Percentiles rank a stretch among this genome's conserved stretches.
Conservation (phyloP, 2,797 vertebrate species). For the Cercopithecus hamlyni region DNA sequence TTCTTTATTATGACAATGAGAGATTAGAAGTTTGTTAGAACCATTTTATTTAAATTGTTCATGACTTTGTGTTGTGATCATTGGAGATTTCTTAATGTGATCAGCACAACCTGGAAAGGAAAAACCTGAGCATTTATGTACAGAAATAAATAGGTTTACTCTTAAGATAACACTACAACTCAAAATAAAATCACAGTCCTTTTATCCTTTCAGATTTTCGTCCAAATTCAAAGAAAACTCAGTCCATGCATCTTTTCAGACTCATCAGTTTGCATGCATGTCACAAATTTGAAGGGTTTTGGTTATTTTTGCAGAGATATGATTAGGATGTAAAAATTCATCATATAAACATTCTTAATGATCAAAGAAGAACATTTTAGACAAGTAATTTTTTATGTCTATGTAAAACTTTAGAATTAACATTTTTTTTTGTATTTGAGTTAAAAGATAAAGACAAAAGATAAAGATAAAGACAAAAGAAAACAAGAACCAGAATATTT, state of each 20-base stretch:
- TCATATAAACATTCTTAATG: constrained; percentile 73
- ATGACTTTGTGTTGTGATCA: constrained; percentile 11
- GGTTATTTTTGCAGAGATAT: constrained; percentile 74
- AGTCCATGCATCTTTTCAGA: constrained; percentile 88
- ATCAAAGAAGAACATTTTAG: constrained; percentile 53
- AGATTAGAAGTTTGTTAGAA: constrained; percentile 6
- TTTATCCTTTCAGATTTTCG: constrained; percentile 88
- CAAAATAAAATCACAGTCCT: constrained; percentile 98
- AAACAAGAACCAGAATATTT: neutral
- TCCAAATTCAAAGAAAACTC: constrained; percentile 90
- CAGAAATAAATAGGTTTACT: constrained; percentile 63
- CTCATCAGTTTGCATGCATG: constrained; percentile 83
- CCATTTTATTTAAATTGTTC: constrained; percentile 32
- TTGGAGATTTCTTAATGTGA: constrained; percentile 61
- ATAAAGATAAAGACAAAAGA: neutral
- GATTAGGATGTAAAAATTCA: constrained; percentile 87
- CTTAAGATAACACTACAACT: constrained; percentile 79
- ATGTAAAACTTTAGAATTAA: neutral
- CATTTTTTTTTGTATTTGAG: neutral
- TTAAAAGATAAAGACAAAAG: neutral
- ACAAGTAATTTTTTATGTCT: neutral
- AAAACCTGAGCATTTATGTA: constrained; percentile 60
- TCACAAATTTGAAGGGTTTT: constrained; percentile 81
- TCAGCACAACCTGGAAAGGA: constrained; percentile 77
- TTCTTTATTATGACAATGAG: constrained; percentile 5